A percentile compares a stretch with the other conserved stretches of the same genome.
Evolutionary conservation across 1,140 invertebrate genomes (phyloP).

Genomic region (Halesus radiatus): DNA sequence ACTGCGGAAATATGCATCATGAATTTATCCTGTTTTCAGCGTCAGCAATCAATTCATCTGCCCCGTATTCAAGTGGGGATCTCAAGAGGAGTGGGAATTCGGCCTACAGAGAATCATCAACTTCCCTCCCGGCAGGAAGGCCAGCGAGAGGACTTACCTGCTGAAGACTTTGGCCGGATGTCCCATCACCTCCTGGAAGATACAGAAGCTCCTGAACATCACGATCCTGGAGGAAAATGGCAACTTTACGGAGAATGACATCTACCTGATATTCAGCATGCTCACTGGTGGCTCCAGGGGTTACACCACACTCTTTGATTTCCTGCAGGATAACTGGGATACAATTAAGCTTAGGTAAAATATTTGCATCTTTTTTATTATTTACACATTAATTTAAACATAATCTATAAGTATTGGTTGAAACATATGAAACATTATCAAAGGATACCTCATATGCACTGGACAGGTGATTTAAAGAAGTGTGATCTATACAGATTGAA

Average conservation of each 20-base stretch:
- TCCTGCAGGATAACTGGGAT: constrained; percentile 77
- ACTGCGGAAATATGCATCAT: no score
- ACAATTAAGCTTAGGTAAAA: constrained; percentile 73
- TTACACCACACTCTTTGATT: constrained; percentile 78
- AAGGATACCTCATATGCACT: no score
- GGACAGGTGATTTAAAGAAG: no score
- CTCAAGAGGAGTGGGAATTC: constrained; percentile 83
- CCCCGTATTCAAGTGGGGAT: constrained; percentile 83
- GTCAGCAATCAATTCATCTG: constrained; percentile 81
- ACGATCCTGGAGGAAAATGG: constrained; percentile 76
- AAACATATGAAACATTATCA: no score
- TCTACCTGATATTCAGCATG: constrained; percentile 80
- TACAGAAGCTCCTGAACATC: constrained; percentile 77
- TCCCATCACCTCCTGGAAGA: constrained; percentile 77
- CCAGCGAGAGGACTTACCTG: constrained; percentile 81
- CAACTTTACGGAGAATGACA: constrained; percentile 81
- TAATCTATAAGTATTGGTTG: no score
- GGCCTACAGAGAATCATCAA: constrained; percentile 80
- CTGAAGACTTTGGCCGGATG: constrained; percentile 83
- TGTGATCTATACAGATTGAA: no score
- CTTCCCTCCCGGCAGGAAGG: constrained; percentile 76
- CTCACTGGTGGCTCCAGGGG: constrained; percentile 76
- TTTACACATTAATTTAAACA: no score
- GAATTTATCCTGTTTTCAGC: constrained; percentile 64
- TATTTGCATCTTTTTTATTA: neutral